These are phyloP conservation scores for Phasianus colchicus DNA, from an alignment of 2,113 vertebrate genomes.

Conservation along the genomic window DNA sequence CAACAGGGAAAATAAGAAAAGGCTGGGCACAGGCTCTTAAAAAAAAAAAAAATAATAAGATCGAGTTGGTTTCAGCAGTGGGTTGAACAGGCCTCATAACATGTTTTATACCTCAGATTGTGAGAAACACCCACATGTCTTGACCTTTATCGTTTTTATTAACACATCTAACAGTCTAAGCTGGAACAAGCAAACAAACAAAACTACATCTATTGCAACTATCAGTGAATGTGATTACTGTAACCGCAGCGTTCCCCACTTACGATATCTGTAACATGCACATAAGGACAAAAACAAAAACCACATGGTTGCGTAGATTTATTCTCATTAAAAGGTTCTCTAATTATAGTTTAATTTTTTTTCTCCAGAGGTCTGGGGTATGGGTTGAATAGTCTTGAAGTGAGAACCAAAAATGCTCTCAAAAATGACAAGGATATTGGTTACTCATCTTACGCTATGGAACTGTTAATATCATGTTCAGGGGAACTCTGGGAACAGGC, in stretches of 20 bases:
- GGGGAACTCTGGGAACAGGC: not conserved
- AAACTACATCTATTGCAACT: not conserved
- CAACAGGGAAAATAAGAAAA: not conserved
- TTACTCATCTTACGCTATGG: not conserved
- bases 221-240: not conserved
- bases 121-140: not conserved
- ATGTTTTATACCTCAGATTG: not conserved
- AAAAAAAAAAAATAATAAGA: not conserved
- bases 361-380: not conserved
- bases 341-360: not conserved
- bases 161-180: not conserved
- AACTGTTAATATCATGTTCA: not conserved
- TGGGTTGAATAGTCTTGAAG: not conserved
- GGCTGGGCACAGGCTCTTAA: not conserved
- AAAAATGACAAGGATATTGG: not conserved
- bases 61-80: not conserved
- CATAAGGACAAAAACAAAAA: rapidly evolving
- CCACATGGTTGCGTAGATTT: not conserved
- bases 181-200: not conserved
- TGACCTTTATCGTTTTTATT: not conserved
- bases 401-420: not conserved
- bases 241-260: not conserved
- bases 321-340: not conserved
- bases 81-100: not conserved
- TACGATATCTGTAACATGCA: not conserved